Base-by-base conservation (phyloP, 2,797 vertebrate genomes). In the Cyclopterus lumpus region DNA sequence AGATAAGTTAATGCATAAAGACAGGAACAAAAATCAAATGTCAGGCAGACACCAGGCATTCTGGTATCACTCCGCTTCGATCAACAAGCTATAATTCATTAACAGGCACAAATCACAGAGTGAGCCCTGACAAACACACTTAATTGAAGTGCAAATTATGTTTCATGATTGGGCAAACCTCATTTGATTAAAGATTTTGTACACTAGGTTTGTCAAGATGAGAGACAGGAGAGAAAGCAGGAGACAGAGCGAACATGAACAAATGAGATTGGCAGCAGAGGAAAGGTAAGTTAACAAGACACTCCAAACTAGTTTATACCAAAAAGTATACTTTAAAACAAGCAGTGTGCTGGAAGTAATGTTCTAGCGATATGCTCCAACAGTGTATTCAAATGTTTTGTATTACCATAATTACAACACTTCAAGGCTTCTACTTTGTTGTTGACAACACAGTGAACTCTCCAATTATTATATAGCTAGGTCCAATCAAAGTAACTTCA, bases 1-100 rank as follows among this genome's bases (percentile, higher is more conserved):
- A 88, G 48, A 76, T 69, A 88, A 58, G 71, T 86, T 83, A 88
- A 89, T 85, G 69, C 57, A 82, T 55, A n/a, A 72, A 67, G 49
- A 79, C 5, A 72, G 2, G 46, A 65, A 77, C 44, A 79, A 48
- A 46, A 67, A 75, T 71, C 59, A 20, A 26, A 77, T 74, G 73
- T 76, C 74, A 86, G 63, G 75, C 74, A 86, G 63, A 81, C 49
- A 68, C 1, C 14, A 14, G 8, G 80, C 75, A 85, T 75, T 88
- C 69, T 73, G 59, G n/a, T 75, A 70, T 79, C 64, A 75, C 38
- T 84, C 62, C 15, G 57, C 22, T 75, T 85, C 16, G 22, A 85
- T 83, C 73, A 74, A 68, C 55, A 75, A 55, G 67, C 69, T 80
- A 34, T 73, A 63, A 91, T 80, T 85, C 67, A 81, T 75, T 79